Base-by-base conservation (phyloP, 2,888 invertebrate genomes). In the Megaustenia siamemsis region DNA sequence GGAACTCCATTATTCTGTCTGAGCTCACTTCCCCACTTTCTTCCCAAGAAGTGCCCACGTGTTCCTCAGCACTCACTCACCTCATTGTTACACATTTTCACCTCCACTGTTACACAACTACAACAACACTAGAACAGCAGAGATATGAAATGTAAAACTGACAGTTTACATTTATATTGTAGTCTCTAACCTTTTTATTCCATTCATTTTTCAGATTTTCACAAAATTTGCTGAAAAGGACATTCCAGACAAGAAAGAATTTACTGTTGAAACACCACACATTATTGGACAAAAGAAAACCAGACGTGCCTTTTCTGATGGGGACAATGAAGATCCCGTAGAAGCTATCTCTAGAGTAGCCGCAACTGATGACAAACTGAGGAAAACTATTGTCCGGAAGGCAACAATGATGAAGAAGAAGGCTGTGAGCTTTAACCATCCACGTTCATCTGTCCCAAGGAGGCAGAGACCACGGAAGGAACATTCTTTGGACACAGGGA, bases 361-460 rank as follows among this genome's bases (percentile, higher is more conserved):
- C 1, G 75, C 82, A 43, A 73, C 71, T 18, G 85, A 86, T 75
- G 78, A 80, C 18, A 56, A 79, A 35, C 76, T 86, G 24, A 28
- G 83, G 63, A 82, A 81, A 10, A 83, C 86, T 5, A 66, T 86
- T 28, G 80, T 71, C 32, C 69, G 81, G 45, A 86, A 85, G 53
- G 85, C 86, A 24, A 86, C 86, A 35, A 85, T 86, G 8, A 53
- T 86, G 79, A 78, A 84, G 49, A 79, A 85, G 53, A 86, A 85
- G 56, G 49, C 40, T 21, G 77, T 49, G 60, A 83, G 66, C 24
- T 45, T 75, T 71, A n/a, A 45, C 56, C n/a, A 35, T 10, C 71
- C 60, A 18, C 38, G 43, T 24, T 56, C 28, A 28, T 43, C 45
- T 73, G 78, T 6, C 18, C 78, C 38, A 15, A 40, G 32, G 15